Base-by-base conservation (phyloP, 2,888 invertebrate genomes). In the Ptychoptera albimana region DNA sequence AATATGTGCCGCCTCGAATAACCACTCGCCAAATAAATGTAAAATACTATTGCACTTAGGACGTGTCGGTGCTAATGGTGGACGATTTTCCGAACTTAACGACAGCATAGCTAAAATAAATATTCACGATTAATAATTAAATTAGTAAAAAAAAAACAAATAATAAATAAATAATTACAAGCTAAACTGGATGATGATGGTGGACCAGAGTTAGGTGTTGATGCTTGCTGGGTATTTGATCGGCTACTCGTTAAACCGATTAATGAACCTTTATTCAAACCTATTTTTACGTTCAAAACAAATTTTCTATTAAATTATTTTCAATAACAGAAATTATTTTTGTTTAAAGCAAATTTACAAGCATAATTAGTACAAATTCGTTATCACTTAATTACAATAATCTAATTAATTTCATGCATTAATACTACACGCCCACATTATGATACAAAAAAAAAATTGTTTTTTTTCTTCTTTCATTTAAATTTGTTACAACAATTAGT, bases 31-130 rank as follows among this genome's bases (percentile, higher is more conserved):
- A 64, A 94, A 93, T 51, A 96, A 70, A 64, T 96, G 93, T 46
- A 96, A 73, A 60, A 96, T 84, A 50, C 93, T 93, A 66, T 96
- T 94, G 55, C 92, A 92, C 59, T 87, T 87, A 14, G 94, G 92
- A 45, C 93, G 74, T 29, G 78, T 72, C 13, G 79, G 75, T 1
- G 86, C 81, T 50, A 86, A 65, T 1, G 82, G 78, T 12, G 74
- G 74, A 54, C 77, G 72, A 43, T 74, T 71, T 29, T 75, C 81
- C 44, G 64, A 62, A 5, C 72, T 72, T 48, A 78, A 63, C 2
- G 74, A 74, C 35, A 72, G 69, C 51, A 75, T 68, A 46, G 79
- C 83, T 83, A 57, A n/a, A 39, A 43, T 37, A 45, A 50, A 16
- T 39, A 40, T 44, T 45, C 29, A 45, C 31, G 12, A 45, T 12